Percentiles rank a stretch among this genome's conserved stretches.
Conservation (phyloP, 2,888 invertebrate species). For the Gasteruption jaculator region DNA sequence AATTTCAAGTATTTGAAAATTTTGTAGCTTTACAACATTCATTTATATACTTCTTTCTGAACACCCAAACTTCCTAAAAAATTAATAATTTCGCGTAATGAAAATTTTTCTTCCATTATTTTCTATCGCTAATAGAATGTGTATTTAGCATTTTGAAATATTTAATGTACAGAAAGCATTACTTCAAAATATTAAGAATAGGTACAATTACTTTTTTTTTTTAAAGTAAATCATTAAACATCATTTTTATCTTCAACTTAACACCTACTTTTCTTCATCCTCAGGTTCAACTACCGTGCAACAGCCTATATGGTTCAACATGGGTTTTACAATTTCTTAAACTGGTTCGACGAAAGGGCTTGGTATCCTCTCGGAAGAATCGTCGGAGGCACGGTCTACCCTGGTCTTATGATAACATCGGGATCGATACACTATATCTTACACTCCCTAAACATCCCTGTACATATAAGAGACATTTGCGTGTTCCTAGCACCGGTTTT, state of each 20-base stretch:
- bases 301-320: slow-evolving; percentile 99
- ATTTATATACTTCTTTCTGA: no score
- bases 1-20: no score
- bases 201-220: no score
- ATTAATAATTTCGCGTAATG: no score
- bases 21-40: no score
- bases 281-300: slow-evolving; percentile 98
- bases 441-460: slow-evolving; percentile 88
- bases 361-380: slow-evolving; percentile 99
- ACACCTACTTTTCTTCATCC: background rate
- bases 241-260: background rate
- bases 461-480: slow-evolving; percentile 97
- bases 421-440: slow-evolving; percentile 94
- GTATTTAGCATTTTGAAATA: no score
- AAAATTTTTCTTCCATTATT: no score
- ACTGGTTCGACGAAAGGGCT: slow-evolving; percentile 99
- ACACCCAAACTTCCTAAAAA: no score
- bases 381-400: slow-evolving; percentile 98
- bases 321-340: slow-evolving; percentile 98
- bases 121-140: no score
- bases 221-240: background rate
- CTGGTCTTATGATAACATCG: slow-evolving; percentile 98
- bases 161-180: no score
- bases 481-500: slow-evolving; percentile 98
- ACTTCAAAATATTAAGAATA: no score